Percentiles rank a stretch among this genome's conserved stretches.
Conservation (phyloP, 2,797 vertebrate species). For the Steatocranus sp. region DNA sequence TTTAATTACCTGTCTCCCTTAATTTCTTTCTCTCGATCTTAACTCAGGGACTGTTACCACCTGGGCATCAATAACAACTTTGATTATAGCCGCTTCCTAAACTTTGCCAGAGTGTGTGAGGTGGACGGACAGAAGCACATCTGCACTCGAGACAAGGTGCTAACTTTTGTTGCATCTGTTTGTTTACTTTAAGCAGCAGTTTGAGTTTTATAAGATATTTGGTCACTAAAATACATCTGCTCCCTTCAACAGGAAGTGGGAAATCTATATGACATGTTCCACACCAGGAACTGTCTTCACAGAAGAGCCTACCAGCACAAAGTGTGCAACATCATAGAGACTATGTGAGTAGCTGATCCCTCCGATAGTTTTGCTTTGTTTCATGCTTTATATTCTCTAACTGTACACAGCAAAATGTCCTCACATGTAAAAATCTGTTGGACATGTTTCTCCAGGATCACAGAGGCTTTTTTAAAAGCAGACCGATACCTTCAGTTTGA, state of each 20-base stretch:
- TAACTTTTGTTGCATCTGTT: neutral
- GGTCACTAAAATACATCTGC: neutral
- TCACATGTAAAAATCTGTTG: neutral
- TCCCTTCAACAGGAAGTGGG: constrained; percentile 82
- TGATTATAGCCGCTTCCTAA: constrained; percentile 86
- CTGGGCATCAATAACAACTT: constrained; percentile 95
- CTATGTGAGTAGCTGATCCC: constrained; percentile 81
- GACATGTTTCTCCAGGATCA: constrained; percentile 79
- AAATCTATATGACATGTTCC: constrained; percentile 95
- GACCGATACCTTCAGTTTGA: constrained; percentile 77
- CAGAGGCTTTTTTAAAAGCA: constrained; percentile 90
- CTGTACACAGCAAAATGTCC: neutral
- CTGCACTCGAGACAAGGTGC: constrained; percentile 93
- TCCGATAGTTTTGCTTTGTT: neutral
- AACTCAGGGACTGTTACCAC: constrained; percentile 88
- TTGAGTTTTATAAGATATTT: neutral
- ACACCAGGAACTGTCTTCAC: constrained; percentile 88
- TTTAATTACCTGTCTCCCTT: neutral
- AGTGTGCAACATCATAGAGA: constrained; percentile 88
- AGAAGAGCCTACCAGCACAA: constrained; percentile 94
- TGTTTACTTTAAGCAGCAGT: neutral
- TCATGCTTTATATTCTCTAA: neutral
- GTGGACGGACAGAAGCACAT: constrained; percentile 80
- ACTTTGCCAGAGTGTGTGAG: constrained; percentile 89
- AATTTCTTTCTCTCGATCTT: neutral